Conservation (phyloP, 2,797 vertebrate species). For the Manis crassicaudata region DNA sequence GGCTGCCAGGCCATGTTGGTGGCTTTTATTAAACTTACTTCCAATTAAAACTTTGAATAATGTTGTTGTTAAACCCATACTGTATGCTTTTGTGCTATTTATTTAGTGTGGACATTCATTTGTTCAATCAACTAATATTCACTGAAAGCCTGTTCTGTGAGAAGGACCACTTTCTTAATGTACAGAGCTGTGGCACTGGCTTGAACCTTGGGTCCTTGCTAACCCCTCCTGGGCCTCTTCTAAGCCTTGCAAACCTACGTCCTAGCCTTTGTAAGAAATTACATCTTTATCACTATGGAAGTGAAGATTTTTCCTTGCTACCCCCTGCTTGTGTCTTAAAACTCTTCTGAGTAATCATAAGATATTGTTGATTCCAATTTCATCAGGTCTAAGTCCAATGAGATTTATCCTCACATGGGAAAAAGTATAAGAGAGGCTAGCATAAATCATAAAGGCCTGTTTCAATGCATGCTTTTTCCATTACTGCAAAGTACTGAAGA, state of each 20-base stretch:
- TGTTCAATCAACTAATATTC: not conserved
- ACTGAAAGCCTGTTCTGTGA: not conserved
- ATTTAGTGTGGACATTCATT: not conserved
- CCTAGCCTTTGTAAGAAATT: not conserved
- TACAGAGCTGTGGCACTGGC: not conserved
- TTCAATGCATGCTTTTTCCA: not conserved
- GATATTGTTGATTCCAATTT: conserved; percentile 43
- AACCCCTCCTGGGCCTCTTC: not conserved
- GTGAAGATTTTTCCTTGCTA: conserved; percentile 12
- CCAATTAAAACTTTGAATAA: not conserved
- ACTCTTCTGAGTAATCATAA: conserved; percentile 43
- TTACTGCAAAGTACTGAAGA: conserved; percentile 19
- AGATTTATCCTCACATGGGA: conserved; percentile 37
- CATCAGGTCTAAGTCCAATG: conserved; percentile 26
- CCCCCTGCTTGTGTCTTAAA: conserved; percentile 43
- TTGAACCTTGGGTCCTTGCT: not conserved
- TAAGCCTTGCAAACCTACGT: not conserved
- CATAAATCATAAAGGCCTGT: not conserved
- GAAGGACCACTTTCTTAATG: not conserved
- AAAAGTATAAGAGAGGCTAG: not conserved
- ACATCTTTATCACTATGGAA: conserved; percentile 19
- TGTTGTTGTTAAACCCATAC: not conserved
- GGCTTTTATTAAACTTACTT: not conserved
- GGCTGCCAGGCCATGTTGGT: not conserved
- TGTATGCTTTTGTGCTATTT: not conserved